Percentiles rank a stretch among this genome's conserved stretches.
Evolutionary conservation across 2,888 invertebrate species (phyloP).

Genomic region (Vannuccia rotundouncinata): DNA sequence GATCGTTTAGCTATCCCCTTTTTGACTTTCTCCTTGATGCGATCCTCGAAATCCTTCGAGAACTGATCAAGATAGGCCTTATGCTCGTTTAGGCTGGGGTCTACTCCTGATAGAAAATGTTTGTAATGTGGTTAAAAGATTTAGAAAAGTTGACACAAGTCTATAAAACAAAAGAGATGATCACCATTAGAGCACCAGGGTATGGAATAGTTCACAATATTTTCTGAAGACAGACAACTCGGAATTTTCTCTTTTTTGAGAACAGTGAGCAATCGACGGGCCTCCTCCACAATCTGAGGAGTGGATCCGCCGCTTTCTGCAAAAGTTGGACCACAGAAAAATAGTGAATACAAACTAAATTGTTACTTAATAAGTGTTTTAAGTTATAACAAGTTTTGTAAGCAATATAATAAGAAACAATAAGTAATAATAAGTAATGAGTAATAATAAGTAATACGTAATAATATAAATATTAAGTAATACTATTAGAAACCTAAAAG

Average conservation of each 20-base stretch:
- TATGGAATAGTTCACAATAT: slow-evolving; percentile 38
- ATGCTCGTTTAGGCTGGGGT: slow-evolving; percentile 60
- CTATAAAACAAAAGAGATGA: too few species aligned
- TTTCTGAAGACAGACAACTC: slow-evolving; percentile 32
- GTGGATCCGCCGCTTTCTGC: neutral
- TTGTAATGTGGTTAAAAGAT: slow-evolving; percentile 38
- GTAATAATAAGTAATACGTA: too few species aligned
- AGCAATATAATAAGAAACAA: too few species aligned
- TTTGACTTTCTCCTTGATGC: slow-evolving; percentile 66
- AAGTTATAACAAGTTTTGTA: too few species aligned
- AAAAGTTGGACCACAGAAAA: too few species aligned
- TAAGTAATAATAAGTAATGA: too few species aligned
- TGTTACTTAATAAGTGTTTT: too few species aligned
- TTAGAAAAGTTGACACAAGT: too few species aligned
- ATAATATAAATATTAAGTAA: too few species aligned
- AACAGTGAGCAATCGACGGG: neutral
- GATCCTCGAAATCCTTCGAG: slow-evolving; percentile 64
- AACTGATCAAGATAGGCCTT: slow-evolving; percentile 64
- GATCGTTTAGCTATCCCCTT: slow-evolving; percentile 47
- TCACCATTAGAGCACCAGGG: slow-evolving; percentile 39
- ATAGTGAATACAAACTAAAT: too few species aligned
- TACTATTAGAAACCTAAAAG: too few species aligned
- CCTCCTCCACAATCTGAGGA: neutral
- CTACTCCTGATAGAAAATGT: slow-evolving; percentile 53
- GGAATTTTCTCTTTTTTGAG: slow-evolving; percentile 39